phyloP scores from a whole-genome alignment of 2,113 vertebrate species.

The Serilophus lunatus region DNA sequence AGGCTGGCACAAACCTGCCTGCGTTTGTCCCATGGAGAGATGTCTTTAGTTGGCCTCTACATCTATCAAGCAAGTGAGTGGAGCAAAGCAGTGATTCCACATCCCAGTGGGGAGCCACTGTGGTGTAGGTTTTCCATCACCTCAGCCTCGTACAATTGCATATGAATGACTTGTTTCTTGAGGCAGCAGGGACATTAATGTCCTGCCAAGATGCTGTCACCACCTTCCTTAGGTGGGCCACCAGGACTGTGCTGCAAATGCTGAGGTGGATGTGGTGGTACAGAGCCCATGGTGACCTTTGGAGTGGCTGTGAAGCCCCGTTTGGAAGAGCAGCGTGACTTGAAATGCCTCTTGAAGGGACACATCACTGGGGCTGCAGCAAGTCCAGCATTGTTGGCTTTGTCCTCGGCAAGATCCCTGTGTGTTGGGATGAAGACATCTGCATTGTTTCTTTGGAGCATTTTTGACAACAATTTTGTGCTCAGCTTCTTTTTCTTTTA shows the following conservation, averaged over 20 bases:
- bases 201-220: neutral
- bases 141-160: neutral
- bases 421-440: neutral
- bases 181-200: fast-evolving
- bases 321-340: neutral
- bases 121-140: conserved; percentile 27
- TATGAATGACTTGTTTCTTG: neutral
- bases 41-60: neutral
- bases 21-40: fast-evolving
- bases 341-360: neutral
- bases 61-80: fast-evolving
- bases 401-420: neutral
- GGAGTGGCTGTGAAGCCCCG: neutral
- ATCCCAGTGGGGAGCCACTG: neutral
- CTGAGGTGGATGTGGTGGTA: neutral
- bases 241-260: neutral
- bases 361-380: neutral
- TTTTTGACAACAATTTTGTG: fast-evolving
- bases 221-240: neutral
- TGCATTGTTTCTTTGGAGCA: fast-evolving
- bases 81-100: conserved; percentile 21
- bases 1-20: neutral
- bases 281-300: neutral
- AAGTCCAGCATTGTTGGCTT: neutral
- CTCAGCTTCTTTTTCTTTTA: neutral